phyloP scores from a whole-genome alignment of 2,888 invertebrate genomes.

The Amiota minor region DNA sequence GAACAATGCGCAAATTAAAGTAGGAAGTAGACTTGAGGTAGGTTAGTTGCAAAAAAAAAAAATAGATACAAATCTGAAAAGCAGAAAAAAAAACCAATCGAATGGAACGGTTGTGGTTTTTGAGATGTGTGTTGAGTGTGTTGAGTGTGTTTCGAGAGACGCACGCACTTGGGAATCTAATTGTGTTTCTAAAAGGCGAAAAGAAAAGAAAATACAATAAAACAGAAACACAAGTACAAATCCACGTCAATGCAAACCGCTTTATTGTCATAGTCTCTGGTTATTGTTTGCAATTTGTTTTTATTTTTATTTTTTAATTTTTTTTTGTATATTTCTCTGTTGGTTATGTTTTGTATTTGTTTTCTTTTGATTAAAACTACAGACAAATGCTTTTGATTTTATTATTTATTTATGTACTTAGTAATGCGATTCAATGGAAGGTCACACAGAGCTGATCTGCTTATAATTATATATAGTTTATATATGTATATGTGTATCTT shows the following conservation, averaged over 20 bases:
- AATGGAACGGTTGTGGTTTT: slow-evolving; percentile 21
- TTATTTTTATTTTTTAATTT: slow-evolving; percentile 46
- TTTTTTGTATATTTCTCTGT: slow-evolving; percentile 51
- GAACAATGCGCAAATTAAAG: slow-evolving; percentile 41
- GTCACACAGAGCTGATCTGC: slow-evolving; percentile 57
- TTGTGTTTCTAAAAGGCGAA: neutral
- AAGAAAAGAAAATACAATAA: slow-evolving; percentile 13
- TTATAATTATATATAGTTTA: slow-evolving; percentile 59
- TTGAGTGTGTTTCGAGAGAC: neutral
- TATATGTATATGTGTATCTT: slow-evolving; percentile 15
- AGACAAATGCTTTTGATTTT: slow-evolving; percentile 11
- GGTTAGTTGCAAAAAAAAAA: slow-evolving; percentile 44
- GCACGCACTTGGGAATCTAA: slow-evolving; percentile 12
- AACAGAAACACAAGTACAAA: neutral
- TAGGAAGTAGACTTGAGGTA: slow-evolving; percentile 58
- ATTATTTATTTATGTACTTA: neutral
- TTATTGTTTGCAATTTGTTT: slow-evolving; percentile 39
- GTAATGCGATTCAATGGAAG: slow-evolving; percentile 42
- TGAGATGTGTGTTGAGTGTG: neutral
- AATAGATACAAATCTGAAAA: neutral
- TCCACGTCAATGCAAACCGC: slow-evolving; percentile 11
- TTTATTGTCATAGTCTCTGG: slow-evolving; percentile 7
- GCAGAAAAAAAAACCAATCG: slow-evolving; percentile 8
- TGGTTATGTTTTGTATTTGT: slow-evolving; percentile 54
- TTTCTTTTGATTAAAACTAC: slow-evolving; percentile 48